Percentiles rank a stretch among this genome's conserved stretches.
These are phyloP conservation scores for Scartelaos histophorus DNA, from an alignment of 2,113 vertebrate genomes.

Conservation along the genomic window DNA sequence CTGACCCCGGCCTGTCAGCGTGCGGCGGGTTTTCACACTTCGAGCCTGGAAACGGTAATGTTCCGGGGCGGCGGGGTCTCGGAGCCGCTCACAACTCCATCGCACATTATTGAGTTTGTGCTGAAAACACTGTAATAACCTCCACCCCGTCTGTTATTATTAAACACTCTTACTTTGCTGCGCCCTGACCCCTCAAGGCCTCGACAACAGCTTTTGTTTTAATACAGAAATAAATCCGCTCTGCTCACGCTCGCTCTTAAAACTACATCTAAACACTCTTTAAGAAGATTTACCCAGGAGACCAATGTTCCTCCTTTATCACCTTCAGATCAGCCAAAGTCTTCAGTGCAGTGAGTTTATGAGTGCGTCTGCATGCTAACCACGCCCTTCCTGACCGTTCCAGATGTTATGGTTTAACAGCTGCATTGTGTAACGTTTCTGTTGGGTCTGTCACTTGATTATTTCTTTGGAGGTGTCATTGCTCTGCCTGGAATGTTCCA, in stretches of 20 bases:
- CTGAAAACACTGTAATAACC: neutral
- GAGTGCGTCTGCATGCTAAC: too few species aligned
- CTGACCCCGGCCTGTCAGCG: constrained; percentile 18
- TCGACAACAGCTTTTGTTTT: neutral
- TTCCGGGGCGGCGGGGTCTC: neutral
- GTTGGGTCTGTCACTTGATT: too few species aligned
- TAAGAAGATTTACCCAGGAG: too few species aligned
- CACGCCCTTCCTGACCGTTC: neutral
- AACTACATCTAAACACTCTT: too few species aligned
- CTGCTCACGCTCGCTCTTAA: too few species aligned
- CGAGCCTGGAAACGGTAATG: neutral
- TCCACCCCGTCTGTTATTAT: neutral
- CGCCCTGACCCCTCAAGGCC: neutral
- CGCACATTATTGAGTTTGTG: neutral
- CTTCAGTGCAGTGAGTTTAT: too few species aligned
- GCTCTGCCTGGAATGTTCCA: too few species aligned
- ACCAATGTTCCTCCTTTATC: too few species aligned
- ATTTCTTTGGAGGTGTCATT: too few species aligned
- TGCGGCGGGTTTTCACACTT: constrained; percentile 25
- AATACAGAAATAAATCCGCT: neutral
- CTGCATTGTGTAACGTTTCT: too few species aligned
- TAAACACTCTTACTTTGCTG: neutral
- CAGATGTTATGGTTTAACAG: neutral
- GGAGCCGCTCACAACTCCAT: neutral
- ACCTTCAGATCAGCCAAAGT: too few species aligned